These are phyloP conservation scores for Megaceryle alcyon DNA, from an alignment of 2,797 vertebrate genomes.

Conservation along the genomic window DNA sequence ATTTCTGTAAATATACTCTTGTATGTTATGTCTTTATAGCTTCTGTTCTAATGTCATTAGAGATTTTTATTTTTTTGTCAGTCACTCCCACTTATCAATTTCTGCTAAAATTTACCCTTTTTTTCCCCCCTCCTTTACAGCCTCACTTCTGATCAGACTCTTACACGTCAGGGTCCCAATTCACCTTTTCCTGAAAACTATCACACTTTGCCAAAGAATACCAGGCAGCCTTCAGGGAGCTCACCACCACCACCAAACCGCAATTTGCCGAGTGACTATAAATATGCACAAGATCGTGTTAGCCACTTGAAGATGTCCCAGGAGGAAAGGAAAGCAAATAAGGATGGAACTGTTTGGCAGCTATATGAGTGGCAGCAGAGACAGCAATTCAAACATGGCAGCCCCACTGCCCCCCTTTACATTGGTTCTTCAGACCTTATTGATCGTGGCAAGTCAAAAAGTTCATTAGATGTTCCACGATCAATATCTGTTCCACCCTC, in stretches of 20 bases:
- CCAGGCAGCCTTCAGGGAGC: constrained; percentile 83
- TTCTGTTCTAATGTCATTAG: not conserved
- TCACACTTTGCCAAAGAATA: constrained; percentile 92
- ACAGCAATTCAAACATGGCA: constrained; percentile 96
- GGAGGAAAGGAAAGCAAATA: constrained; percentile 90
- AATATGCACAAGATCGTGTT: constrained; percentile 95
- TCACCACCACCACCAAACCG: constrained; percentile 85
- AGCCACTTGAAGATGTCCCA: constrained; percentile 97
- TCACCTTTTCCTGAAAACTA: constrained; percentile 85
- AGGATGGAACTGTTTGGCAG: constrained; percentile 98
- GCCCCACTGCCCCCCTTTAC: constrained; percentile 90
- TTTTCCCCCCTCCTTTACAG: not conserved
- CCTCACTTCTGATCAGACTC: constrained; percentile 83
- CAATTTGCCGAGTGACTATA: constrained; percentile 95
- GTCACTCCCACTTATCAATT: not conserved
- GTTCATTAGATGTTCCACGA: constrained; percentile 92
- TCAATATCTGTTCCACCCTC: constrained; percentile 95
- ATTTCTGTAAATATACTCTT: not conserved
- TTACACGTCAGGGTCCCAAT: constrained; percentile 86
- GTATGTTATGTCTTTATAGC: not conserved
- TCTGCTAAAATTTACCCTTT: not conserved
- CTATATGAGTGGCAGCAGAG: constrained; percentile 98
- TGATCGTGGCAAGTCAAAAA: constrained; percentile 87
- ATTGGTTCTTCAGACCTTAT: constrained; percentile 84
- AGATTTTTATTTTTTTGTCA: not conserved